Percentiles rank a stretch among this genome's conserved stretches.
These are phyloP conservation scores for Sparus aurata DNA, from an alignment of 2,797 vertebrate species.

Conservation along the genomic window DNA sequence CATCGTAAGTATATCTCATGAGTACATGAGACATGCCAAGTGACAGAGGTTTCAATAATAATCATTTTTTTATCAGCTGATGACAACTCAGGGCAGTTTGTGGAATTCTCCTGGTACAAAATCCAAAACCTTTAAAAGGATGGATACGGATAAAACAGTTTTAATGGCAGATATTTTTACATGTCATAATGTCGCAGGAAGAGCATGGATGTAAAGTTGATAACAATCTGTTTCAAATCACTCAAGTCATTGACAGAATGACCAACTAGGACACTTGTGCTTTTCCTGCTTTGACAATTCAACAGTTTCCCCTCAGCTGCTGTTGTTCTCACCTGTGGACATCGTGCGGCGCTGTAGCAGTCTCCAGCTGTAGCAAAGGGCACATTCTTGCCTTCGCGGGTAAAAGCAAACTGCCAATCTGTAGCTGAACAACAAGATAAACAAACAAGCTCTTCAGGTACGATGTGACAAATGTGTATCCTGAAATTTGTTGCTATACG, in stretches of 20 bases:
- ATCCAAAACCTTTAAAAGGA: constrained; percentile 1
- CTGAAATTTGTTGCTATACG: not conserved
- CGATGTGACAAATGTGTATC: not conserved
- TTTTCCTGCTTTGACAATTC: constrained; percentile 5
- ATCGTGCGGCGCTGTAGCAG: constrained; percentile 94
- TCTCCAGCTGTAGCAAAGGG: constrained; percentile 97
- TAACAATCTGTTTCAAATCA: not conserved
- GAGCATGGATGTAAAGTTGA: not conserved
- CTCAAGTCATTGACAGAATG: not conserved
- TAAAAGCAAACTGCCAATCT: constrained; percentile 93
- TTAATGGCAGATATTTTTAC: not conserved
- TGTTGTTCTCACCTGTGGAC: constrained; percentile 91
- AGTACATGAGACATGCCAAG: not conserved
- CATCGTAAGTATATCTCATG: not conserved
- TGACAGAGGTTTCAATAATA: not conserved
- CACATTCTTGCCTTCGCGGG: constrained; percentile 91
- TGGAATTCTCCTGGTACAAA: not conserved
- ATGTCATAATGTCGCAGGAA: not conserved
- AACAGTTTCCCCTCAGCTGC: constrained; percentile 1
- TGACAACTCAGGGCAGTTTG: not conserved
- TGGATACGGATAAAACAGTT: not conserved
- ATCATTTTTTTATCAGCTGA: not conserved
- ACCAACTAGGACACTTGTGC: not conserved
- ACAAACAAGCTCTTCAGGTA: constrained; percentile 19
- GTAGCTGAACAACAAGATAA: constrained; percentile 85